These are phyloP conservation scores for Balanococcus diminutus DNA, from an alignment of 2,888 invertebrate species.

Conservation along the genomic window DNA sequence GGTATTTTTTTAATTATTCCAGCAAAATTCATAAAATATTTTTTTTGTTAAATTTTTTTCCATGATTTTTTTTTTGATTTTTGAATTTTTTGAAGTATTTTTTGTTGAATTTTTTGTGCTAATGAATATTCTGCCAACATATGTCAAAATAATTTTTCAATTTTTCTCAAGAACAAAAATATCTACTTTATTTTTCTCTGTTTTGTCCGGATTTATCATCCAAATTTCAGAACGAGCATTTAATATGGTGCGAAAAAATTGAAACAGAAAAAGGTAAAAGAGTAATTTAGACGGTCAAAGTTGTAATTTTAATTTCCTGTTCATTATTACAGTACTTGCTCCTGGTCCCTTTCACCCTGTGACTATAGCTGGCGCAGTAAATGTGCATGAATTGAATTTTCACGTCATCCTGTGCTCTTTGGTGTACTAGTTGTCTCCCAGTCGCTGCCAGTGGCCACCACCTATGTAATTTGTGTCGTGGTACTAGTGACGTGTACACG, in stretches of 20 bases:
- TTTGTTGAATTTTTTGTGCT: no score
- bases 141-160: no score
- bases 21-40: no score
- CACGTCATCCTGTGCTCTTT: not conserved
- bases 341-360: not conserved
- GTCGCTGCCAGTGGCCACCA: not conserved
- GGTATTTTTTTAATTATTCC: no score
- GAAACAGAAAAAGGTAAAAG: not conserved
- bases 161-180: no score
- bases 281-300: not conserved
- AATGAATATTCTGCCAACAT: no score
- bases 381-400: not conserved
- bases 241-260: not conserved
- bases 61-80: no score
- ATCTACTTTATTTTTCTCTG: no score
- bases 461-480: not conserved
- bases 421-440: not conserved
- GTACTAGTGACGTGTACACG: not conserved
- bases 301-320: slow-evolving; percentile 17
- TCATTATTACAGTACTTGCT: not conserved
- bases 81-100: no score
- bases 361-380: not conserved
- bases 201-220: no score
- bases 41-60: no score
- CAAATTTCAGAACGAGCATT: not conserved